A percentile compares a stretch with the other conserved stretches of the same genome.
Evolutionary conservation across 2,797 vertebrate species (phyloP).

Genomic region (Poecilia gillii): DNA sequence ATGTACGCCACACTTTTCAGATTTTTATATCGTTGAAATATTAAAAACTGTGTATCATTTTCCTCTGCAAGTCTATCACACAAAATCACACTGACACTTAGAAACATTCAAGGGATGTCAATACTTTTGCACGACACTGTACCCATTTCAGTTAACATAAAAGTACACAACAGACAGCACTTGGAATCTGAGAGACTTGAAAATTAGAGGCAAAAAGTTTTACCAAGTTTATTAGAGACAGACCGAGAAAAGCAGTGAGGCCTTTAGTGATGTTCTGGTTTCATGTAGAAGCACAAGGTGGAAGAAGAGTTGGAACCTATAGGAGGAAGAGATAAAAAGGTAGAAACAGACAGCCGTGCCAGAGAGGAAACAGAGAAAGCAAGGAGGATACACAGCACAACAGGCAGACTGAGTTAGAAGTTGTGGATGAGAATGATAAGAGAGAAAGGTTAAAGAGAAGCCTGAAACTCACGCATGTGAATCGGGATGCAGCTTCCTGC

Average conservation of each 20-base stretch:
- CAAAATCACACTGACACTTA: not conserved
- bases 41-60: not conserved
- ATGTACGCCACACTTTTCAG: not conserved
- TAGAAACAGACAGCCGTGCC: slow-evolving; percentile 71
- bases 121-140: slow-evolving; percentile 7
- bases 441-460: slow-evolving; percentile 64
- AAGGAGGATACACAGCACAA: slow-evolving; percentile 61
- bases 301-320: slow-evolving; percentile 98
- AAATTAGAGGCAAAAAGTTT: slow-evolving; percentile 74
- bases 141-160: slow-evolving; percentile 23
- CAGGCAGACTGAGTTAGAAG: slow-evolving; percentile 48
- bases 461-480: slow-evolving; percentile 71
- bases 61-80: not conserved
- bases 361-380: slow-evolving; percentile 62
- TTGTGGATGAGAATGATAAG: slow-evolving; percentile 50
- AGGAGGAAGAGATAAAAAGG: slow-evolving; percentile 89
- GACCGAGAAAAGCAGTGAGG: slow-evolving; percentile 99
- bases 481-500: slow-evolving; percentile 57
- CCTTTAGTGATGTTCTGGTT: slow-evolving; percentile 99
- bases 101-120: not conserved
- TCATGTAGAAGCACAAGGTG: slow-evolving; percentile 99
- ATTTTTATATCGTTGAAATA: not conserved
- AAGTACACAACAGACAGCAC: slow-evolving; percentile 38
- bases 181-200: slow-evolving; percentile 49
- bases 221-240: slow-evolving; percentile 98